These are phyloP conservation scores for Danionella cerebrum DNA, from an alignment of 2,113 vertebrate genomes.

Conservation along the genomic window DNA sequence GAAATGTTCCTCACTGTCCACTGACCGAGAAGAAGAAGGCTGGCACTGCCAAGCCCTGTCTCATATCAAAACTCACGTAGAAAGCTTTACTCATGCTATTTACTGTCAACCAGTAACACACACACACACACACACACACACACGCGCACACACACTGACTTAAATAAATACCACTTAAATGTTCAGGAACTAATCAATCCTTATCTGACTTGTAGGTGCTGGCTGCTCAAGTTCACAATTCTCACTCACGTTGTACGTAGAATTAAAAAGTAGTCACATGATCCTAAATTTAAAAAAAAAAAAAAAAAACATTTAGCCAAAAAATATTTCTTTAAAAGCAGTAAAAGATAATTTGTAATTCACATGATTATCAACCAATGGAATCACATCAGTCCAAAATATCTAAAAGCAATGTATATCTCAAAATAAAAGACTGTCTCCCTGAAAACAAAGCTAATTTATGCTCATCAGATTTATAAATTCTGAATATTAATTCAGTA, in stretches of 20 bases:
- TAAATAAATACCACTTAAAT: slow-evolving; percentile 53
- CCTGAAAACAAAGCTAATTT: slow-evolving; percentile 42
- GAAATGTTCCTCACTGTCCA: slow-evolving; percentile 16
- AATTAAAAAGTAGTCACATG: too few relatives aligned
- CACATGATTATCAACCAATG: not conserved
- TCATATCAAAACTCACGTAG: slow-evolving; percentile 34
- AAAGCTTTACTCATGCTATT: slow-evolving; percentile 38
- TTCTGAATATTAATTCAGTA: slow-evolving; percentile 59
- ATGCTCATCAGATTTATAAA: slow-evolving; percentile 46
- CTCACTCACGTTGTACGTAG: too few relatives aligned
- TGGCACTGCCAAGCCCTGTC: slow-evolving; percentile 3
- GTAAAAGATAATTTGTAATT: too few relatives aligned
- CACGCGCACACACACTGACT: slow-evolving; percentile 27
- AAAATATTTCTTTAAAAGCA: too few relatives aligned
- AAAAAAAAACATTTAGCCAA: too few relatives aligned
- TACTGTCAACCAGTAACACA: too few relatives aligned
- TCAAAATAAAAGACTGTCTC: slow-evolving; percentile 7
- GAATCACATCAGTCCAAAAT: not conserved
- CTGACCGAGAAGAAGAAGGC: slow-evolving; percentile 4
- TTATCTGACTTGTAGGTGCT: too few relatives aligned
- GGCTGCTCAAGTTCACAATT: too few relatives aligned
- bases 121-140: too few relatives aligned
- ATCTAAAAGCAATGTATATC: not conserved
- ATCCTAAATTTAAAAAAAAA: not conserved
- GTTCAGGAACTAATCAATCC: too few relatives aligned